Percentiles rank a stretch among this genome's conserved stretches.
phyloP scores from a whole-genome alignment of 2,797 vertebrate genomes.

The Astyanax mexicanus region DNA sequence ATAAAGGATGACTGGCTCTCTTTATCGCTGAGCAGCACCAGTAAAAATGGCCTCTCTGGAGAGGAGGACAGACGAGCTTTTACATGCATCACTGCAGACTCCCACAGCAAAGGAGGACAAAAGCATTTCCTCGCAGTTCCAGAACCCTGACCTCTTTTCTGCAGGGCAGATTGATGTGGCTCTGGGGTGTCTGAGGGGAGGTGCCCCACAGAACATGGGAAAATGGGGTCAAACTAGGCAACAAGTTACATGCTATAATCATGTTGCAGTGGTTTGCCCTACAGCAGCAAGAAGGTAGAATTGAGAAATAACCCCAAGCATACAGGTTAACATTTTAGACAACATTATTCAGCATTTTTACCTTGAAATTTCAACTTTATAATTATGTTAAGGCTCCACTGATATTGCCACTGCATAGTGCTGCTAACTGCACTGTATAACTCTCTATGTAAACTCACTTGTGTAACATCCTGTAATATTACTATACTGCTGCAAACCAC shows the following conservation, averaged over 20 bases:
- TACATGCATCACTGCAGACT: slow-evolving; percentile 34
- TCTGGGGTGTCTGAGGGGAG: slow-evolving; percentile 18
- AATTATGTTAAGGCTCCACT: no score
- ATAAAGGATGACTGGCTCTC: neutral
- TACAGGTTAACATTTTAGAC: neutral
- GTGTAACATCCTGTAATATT: no score
- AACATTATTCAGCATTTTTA: no score
- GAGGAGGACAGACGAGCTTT: slow-evolving; percentile 5
- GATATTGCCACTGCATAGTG: no score
- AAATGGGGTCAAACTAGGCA: slow-evolving; percentile 33
- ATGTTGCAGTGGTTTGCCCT: slow-evolving; percentile 12
- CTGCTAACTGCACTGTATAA: no score
- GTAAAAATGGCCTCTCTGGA: slow-evolving; percentile 5
- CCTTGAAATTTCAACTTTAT: no score
- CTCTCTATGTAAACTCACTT: no score
- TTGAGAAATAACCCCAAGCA: slow-evolving; percentile 29
- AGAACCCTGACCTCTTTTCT: slow-evolving; percentile 43
- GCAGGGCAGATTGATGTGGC: slow-evolving; percentile 22
- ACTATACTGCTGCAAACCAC: no score
- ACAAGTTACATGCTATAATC: slow-evolving; percentile 3
- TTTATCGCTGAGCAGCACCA: slow-evolving; percentile 20
- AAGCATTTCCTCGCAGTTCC: slow-evolving; percentile 49
- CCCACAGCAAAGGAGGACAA: slow-evolving; percentile 48
- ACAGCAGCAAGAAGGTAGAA: slow-evolving; percentile 11
- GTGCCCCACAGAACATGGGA: slow-evolving; percentile 36